Evolutionary conservation across 2,888 invertebrate species (phyloP).

Genomic region (Lepidochrysops patricia): DNA sequence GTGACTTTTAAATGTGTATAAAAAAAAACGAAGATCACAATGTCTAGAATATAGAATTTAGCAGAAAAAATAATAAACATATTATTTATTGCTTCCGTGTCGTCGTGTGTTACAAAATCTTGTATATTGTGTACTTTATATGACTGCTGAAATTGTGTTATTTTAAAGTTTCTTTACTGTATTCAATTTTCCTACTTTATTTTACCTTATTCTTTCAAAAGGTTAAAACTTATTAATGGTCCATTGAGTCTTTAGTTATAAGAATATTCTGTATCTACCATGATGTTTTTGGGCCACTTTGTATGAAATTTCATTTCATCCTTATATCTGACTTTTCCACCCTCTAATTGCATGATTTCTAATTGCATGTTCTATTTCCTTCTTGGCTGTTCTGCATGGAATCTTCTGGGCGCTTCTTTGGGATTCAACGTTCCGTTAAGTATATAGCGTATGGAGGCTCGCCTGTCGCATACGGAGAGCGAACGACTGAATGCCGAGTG

Average conservation of each 20-base stretch:
- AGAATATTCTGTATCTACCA: too few relatives aligned
- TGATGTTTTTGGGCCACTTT: too few relatives aligned
- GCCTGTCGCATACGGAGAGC: conserved; percentile 76
- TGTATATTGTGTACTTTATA: too few relatives aligned
- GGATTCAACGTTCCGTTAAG: conserved; percentile 38
- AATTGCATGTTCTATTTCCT: conserved; percentile 60
- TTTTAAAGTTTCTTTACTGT: neutral
- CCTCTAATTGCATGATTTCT: conserved; percentile 33
- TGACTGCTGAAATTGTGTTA: neutral
- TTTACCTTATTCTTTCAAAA: too few relatives aligned
- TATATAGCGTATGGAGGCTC: conserved; percentile 76
- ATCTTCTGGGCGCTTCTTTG: conserved; percentile 28
- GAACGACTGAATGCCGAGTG: conserved; percentile 78
- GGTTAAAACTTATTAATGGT: neutral
- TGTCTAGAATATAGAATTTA: too few relatives aligned
- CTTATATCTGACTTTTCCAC: conserved; percentile 9
- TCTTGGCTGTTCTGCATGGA: conserved; percentile 39
- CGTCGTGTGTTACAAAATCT: too few relatives aligned
- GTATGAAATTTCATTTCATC: neutral
- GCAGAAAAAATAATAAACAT: too few relatives aligned
- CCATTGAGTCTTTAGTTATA: too few relatives aligned
- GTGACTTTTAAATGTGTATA: too few relatives aligned
- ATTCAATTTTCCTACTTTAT: neutral
- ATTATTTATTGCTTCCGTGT: too few relatives aligned
- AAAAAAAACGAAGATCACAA: too few relatives aligned